Percentiles rank a stretch among this genome's conserved stretches.
These are phyloP conservation scores for Phymanthus crucifer DNA, from an alignment of 92 coral and sea anemone genomes.

Conservation along the genomic window DNA sequence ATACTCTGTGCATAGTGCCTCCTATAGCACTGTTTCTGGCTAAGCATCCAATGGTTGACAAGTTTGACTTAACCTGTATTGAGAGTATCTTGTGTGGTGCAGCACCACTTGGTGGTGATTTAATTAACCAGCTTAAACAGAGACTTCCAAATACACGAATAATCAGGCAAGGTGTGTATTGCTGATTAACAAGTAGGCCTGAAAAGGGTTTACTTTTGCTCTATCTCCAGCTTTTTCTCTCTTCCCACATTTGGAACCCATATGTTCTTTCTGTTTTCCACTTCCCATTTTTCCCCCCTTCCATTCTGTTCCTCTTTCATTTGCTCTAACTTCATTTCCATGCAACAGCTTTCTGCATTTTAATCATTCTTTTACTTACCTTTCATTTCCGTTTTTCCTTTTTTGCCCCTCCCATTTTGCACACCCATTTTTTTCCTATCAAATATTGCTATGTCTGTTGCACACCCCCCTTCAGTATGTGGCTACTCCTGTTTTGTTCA, in stretches of 20 bases:
- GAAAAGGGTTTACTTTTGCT: no score
- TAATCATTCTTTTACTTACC: background rate
- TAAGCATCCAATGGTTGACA: constrained; percentile 73
- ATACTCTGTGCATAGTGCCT: constrained; percentile 56
- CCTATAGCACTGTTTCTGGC: constrained; percentile 75
- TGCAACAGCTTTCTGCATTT: background rate
- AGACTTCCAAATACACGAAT: constrained; percentile 37
- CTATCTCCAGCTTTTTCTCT: no score
- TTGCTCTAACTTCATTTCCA: background rate
- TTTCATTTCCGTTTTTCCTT: background rate
- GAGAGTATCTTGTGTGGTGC: constrained; percentile 55
- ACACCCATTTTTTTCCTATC: no score
- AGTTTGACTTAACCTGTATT: constrained; percentile 67
- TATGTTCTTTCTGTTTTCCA: no score
- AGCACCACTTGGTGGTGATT: constrained; percentile 74
- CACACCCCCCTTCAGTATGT: no score
- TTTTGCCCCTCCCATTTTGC: background rate
- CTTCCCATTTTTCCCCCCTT: background rate
- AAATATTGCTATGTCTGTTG: no score
- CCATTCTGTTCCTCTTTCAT: background rate
- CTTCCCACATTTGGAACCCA: no score
- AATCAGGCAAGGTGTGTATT: constrained; percentile 55
- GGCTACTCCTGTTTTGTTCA: no score
- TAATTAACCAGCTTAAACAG: constrained; percentile 35
- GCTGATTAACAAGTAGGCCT: background rate